These are phyloP conservation scores for Tanytarsus gracilentus DNA, from an alignment of 2,888 invertebrate species.

Conservation along the genomic window DNA sequence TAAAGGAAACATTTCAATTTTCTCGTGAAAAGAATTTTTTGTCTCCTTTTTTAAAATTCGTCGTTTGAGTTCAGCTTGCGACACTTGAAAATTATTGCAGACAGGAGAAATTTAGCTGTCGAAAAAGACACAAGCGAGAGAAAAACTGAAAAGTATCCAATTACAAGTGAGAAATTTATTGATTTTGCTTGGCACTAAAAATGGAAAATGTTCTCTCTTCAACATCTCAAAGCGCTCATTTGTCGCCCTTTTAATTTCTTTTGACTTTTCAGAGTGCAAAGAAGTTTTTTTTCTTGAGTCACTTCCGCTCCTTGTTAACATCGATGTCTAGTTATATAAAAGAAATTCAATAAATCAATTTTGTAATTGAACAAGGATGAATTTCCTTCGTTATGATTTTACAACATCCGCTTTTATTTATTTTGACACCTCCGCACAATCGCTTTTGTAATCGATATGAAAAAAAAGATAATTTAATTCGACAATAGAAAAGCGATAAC, in stretches of 20 bases:
- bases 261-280: neutral
- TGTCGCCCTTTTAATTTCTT: neutral
- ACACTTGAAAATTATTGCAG: neutral
- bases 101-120: no score
- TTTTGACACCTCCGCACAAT: no score
- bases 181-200: constrained; percentile 1
- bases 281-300: neutral
- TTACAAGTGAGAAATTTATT: constrained; percentile 14
- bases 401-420: no score
- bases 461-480: no score
- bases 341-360: no score
- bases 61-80: no score
- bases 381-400: no score
- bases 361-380: no score
- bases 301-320: no score
- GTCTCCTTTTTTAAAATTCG: neutral
- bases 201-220: neutral
- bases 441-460: no score
- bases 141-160: constrained; percentile 1
- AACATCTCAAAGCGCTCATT: neutral
- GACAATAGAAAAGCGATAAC: no score
- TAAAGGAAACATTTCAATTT: neutral
- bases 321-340: no score
- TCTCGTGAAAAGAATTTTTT: neutral
- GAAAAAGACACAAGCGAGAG: neutral